phyloP scores from a whole-genome alignment of 2,888 invertebrate species.

The Brachypalpus laphriformis region DNA sequence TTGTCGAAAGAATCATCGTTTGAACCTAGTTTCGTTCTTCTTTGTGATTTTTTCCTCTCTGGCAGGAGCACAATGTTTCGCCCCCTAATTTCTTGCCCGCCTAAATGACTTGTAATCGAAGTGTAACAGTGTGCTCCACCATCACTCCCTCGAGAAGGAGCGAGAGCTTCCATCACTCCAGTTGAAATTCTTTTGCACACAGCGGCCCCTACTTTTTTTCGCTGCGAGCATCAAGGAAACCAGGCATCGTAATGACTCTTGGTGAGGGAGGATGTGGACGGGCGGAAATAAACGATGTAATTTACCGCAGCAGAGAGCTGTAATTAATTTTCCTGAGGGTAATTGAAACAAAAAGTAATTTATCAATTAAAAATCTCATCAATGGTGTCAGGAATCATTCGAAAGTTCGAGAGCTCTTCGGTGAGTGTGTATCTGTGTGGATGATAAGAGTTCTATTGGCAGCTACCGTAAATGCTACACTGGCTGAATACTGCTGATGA shows the following conservation, averaged over 20 bases:
- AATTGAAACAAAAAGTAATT: slow-evolving; percentile 72
- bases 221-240: slow-evolving; percentile 14
- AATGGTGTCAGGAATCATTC: slow-evolving; percentile 62
- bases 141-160: background rate
- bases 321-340: slow-evolving; percentile 69
- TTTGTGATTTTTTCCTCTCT: background rate
- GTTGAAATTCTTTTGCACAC: background rate
- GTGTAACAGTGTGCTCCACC: slow-evolving; percentile 13
- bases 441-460: background rate
- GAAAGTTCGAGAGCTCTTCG: slow-evolving; percentile 46
- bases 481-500: background rate
- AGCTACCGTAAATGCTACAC: background rate
- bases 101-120: slow-evolving; percentile 54
- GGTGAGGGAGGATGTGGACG: background rate
- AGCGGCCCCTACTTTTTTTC: background rate
- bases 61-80: background rate
- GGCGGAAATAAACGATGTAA: slow-evolving; percentile 53
- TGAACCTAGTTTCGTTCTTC: too few relatives aligned
- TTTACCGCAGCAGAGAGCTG: slow-evolving; percentile 61
- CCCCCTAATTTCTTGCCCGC: background rate
- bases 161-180: background rate
- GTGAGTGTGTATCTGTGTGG: background rate
- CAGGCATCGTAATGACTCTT: background rate
- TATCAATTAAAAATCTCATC: slow-evolving; percentile 74
- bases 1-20: too few relatives aligned